These are phyloP conservation scores for Clostera curtula DNA, from an alignment of 2,888 invertebrate species.

Conservation along the genomic window DNA sequence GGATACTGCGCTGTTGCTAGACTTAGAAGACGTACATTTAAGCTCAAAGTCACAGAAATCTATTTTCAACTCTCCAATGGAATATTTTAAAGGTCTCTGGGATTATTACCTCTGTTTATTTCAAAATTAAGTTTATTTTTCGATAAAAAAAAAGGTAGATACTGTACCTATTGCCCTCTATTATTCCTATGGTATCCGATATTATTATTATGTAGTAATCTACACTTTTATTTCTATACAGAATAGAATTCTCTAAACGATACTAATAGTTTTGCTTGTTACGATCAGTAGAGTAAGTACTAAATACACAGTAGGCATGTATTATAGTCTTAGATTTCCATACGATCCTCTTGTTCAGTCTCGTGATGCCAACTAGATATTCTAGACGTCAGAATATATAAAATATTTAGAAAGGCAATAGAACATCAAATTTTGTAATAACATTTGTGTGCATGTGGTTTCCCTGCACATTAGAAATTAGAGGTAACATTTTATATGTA, in stretches of 20 bases:
- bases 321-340: slow-evolving; percentile 7
- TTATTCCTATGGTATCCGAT: too few relatives aligned
- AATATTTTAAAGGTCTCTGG: too few relatives aligned
- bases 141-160: too few relatives aligned
- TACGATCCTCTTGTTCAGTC: slow-evolving; percentile 16
- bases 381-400: slow-evolving; percentile 8
- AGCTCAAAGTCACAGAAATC: too few relatives aligned
- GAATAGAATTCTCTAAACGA: slow-evolving; percentile 4
- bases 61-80: too few relatives aligned
- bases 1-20: too few relatives aligned
- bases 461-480: slow-evolving; percentile 34
- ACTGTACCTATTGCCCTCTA: too few relatives aligned
- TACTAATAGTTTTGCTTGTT: slow-evolving; percentile 9
- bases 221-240: neutral
- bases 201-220: too few relatives aligned
- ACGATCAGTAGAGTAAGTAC: slow-evolving; percentile 13
- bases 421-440: neutral
- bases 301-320: slow-evolving; percentile 5
- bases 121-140: too few relatives aligned
- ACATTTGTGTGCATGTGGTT: neutral
- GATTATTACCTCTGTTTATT: too few relatives aligned
- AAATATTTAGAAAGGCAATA: slow-evolving; percentile 8
- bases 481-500: slow-evolving; percentile 36
- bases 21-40: too few relatives aligned
- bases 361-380: slow-evolving; percentile 39